Evolutionary conservation across 2,888 invertebrate genomes (phyloP).

Genomic region (Megaustenia siamemsis): DNA sequence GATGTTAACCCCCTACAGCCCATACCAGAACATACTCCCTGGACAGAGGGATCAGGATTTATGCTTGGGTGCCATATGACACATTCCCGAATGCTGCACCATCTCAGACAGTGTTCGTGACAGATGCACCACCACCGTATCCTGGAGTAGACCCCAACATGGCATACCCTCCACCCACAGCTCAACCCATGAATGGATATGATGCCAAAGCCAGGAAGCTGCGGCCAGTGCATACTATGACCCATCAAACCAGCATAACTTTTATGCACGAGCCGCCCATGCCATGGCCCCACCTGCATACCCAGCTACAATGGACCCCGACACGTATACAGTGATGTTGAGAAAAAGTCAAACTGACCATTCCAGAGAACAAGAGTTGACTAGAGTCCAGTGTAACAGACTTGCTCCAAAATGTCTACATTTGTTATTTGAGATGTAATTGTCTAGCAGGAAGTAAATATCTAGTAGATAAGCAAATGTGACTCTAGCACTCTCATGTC

Average conservation of each 20-base stretch:
- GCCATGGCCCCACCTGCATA: constrained; percentile 71
- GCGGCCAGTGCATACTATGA: constrained; percentile 88
- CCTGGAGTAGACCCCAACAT: constrained; percentile 87
- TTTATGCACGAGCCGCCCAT: constrained; percentile 87
- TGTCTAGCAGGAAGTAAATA: too few relatives aligned
- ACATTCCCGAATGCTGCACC: constrained; percentile 82
- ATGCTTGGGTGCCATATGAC: constrained; percentile 78
- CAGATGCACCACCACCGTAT: constrained; percentile 95
- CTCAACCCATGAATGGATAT: constrained; percentile 52
- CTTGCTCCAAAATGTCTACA: too few relatives aligned
- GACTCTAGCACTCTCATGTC: too few relatives aligned
- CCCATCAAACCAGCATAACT: constrained; percentile 91
- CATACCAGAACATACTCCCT: too few relatives aligned
- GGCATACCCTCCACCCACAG: constrained; percentile 66
- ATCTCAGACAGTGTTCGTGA: constrained; percentile 88
- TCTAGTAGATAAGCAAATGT: too few relatives aligned
- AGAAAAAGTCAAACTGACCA: constrained; percentile 73
- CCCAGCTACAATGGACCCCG: constrained; percentile 85
- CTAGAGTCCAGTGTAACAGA: too few relatives aligned
- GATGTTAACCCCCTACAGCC: too few relatives aligned
- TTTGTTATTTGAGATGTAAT: too few relatives aligned
- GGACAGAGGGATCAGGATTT: too few relatives aligned
- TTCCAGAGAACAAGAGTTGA: neutral
- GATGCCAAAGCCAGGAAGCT: constrained; percentile 94
- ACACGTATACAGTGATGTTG: constrained; percentile 72